These are phyloP conservation scores for Caenorhabditis latens DNA, from an alignment of 1,140 invertebrate species.

Conservation along the genomic window DNA sequence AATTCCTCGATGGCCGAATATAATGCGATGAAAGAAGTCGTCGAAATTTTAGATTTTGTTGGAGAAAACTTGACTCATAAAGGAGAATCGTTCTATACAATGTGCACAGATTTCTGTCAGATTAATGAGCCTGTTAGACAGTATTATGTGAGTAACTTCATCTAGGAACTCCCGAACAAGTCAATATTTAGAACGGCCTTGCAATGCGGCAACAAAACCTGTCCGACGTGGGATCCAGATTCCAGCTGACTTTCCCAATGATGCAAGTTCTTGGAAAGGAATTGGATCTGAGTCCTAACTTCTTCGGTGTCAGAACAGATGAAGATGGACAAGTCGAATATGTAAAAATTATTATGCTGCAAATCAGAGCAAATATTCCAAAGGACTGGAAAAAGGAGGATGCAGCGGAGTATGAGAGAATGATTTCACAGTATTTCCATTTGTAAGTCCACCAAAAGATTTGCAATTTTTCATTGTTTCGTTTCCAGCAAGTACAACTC, in stretches of 20 bases:
- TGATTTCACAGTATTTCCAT: constrained; percentile 60
- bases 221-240: constrained; percentile 64
- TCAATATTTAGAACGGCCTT: constrained; percentile 63
- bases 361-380: constrained; percentile 64
- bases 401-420: constrained; percentile 59
- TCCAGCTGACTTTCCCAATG: constrained; percentile 76
- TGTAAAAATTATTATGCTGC: constrained; percentile 57
- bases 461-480: constrained; percentile 50
- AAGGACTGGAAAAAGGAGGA: constrained; percentile 58
- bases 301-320: constrained; percentile 71
- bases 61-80: constrained; percentile 56
- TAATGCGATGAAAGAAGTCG: constrained; percentile 51
- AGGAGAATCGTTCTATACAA: constrained; percentile 69
- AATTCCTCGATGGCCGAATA: constrained; percentile 44
- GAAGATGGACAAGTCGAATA: constrained; percentile 48
- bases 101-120: constrained; percentile 76
- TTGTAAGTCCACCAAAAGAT: not conserved
- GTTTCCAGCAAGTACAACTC: constrained; percentile 62
- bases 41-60: constrained; percentile 55
- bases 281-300: constrained; percentile 77
- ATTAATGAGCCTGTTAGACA: constrained; percentile 76
- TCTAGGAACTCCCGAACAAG: not conserved
- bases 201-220: constrained; percentile 41
- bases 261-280: constrained; percentile 77
- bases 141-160: constrained; percentile 71